A percentile compares a stretch with the other conserved stretches of the same genome.
Evolutionary conservation across 2,888 invertebrate genomes (phyloP).

Genomic region (Phania funesta): DNA sequence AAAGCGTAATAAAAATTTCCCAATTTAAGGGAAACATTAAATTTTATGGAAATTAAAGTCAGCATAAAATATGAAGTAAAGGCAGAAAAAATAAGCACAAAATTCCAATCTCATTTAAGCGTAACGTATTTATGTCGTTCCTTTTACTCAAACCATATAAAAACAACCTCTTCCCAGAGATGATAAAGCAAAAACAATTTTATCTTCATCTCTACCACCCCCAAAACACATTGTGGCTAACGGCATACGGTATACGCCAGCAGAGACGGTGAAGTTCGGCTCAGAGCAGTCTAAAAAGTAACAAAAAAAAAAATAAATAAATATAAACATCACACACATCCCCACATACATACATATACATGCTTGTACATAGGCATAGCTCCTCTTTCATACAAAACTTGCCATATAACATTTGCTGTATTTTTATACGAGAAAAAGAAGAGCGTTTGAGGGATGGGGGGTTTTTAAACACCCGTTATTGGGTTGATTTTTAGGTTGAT

Average conservation of each 20-base stretch:
- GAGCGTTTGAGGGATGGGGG: neutral
- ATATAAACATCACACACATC: neutral
- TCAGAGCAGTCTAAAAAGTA: slow-evolving; percentile 30
- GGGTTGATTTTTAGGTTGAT: slow-evolving; percentile 53
- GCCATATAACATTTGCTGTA: slow-evolving; percentile 3
- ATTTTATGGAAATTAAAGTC: slow-evolving; percentile 61
- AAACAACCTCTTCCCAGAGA: slow-evolving; percentile 7
- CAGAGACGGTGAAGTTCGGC: slow-evolving; percentile 17
- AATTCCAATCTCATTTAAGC: slow-evolving; percentile 49
- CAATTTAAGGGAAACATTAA: slow-evolving; percentile 47
- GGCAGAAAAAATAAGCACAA: slow-evolving; percentile 13
- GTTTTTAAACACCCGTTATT: slow-evolving; percentile 33
- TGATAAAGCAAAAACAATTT: slow-evolving; percentile 9
- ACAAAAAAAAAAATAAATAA: slow-evolving; percentile 13
- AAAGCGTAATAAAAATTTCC: slow-evolving; percentile 26
- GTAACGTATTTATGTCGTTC: slow-evolving; percentile 53
- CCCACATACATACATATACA: neutral
- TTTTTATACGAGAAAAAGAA: neutral
- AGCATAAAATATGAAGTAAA: slow-evolving; percentile 10
- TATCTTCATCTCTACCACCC: slow-evolving; percentile 22
- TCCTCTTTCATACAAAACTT: slow-evolving; percentile 11
- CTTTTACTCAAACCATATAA: slow-evolving; percentile 31
- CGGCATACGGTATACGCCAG: slow-evolving; percentile 4
- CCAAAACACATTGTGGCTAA: slow-evolving; percentile 29
- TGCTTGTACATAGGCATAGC: neutral